phyloP scores from a whole-genome alignment of 2,797 vertebrate genomes.

The Chiroxiphia lanceolata region DNA sequence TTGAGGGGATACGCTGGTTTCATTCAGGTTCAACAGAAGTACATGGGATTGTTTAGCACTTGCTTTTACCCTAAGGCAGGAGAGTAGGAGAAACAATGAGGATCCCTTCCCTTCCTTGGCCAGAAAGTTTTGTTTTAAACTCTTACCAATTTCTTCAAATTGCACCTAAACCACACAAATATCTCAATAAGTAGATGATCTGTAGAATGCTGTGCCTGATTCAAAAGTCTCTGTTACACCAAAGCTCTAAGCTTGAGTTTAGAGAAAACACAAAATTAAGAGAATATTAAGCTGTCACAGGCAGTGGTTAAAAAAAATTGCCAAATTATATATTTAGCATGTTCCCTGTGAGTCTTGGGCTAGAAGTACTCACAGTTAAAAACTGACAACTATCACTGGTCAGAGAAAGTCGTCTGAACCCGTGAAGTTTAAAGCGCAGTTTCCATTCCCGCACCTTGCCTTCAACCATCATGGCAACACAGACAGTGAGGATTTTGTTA shows the following conservation, averaged over 20 bases:
- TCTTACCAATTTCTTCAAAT: background rate
- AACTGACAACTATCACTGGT: fast-evolving
- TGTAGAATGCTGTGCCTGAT: background rate
- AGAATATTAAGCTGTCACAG: background rate
- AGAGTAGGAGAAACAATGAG: background rate
- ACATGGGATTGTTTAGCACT: background rate
- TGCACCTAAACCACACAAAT: background rate
- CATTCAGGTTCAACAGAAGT: background rate
- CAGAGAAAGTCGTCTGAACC: background rate
- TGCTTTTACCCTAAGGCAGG: background rate
- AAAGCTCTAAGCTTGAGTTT: background rate
- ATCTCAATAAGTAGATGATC: background rate
- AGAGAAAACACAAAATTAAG: background rate
- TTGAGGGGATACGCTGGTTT: background rate
- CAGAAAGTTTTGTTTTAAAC: background rate
- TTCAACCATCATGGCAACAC: background rate
- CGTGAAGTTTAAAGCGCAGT: background rate
- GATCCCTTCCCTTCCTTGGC: background rate
- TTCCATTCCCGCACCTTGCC: background rate
- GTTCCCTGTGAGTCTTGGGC: background rate
- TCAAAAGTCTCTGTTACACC: background rate
- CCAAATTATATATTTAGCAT: background rate
- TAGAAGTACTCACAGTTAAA: background rate
- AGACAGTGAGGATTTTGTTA: background rate
- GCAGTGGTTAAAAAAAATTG: background rate